Evolutionary conservation across 2,888 invertebrate genomes (phyloP).

Genomic region (Pyrrhia umbra): DNA sequence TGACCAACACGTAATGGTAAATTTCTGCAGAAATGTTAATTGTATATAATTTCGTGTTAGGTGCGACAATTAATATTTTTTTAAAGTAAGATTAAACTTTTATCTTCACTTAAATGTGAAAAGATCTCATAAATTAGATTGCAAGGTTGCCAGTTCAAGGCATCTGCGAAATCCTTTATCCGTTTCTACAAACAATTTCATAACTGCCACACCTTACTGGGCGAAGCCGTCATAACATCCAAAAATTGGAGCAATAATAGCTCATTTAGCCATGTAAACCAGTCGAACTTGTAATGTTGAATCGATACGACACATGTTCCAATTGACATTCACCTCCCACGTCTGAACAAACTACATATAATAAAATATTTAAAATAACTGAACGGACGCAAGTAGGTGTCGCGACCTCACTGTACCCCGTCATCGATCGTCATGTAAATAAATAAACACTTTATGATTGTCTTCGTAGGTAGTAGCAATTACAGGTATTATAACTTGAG

Average conservation of each 20-base stretch:
- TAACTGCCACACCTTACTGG: conserved; percentile 26
- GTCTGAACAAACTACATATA: conserved; percentile 32
- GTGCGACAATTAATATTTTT: conserved; percentile 16
- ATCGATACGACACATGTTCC: conserved; percentile 58
- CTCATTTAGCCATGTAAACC: conserved; percentile 39
- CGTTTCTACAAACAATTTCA: conserved; percentile 15
- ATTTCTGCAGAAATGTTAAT: conserved; percentile 49
- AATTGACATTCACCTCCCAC: conserved; percentile 59
- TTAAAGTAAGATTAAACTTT: neutral
- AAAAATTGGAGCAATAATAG: conserved; percentile 42
- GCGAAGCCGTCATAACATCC: conserved; percentile 19
- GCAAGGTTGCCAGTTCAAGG: conserved; percentile 16
- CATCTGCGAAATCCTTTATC: conserved; percentile 24
- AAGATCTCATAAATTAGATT: conserved; percentile 5
- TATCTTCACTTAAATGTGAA: neutral
- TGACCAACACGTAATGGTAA: conserved; percentile 49
- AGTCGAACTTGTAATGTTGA: conserved; percentile 38
- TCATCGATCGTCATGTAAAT: conserved; percentile 51
- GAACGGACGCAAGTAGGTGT: conserved; percentile 51
- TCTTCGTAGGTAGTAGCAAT: conserved; percentile 7
- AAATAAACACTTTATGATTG: conserved; percentile 41
- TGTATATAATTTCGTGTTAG: conserved; percentile 18
- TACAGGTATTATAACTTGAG: conserved; percentile 4
- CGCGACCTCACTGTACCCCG: conserved; percentile 44
- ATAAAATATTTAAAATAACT: conserved; percentile 64